Evolutionary conservation across 1,140 invertebrate genomes (phyloP).

Genomic region (Leptoteleia sp.): DNA sequence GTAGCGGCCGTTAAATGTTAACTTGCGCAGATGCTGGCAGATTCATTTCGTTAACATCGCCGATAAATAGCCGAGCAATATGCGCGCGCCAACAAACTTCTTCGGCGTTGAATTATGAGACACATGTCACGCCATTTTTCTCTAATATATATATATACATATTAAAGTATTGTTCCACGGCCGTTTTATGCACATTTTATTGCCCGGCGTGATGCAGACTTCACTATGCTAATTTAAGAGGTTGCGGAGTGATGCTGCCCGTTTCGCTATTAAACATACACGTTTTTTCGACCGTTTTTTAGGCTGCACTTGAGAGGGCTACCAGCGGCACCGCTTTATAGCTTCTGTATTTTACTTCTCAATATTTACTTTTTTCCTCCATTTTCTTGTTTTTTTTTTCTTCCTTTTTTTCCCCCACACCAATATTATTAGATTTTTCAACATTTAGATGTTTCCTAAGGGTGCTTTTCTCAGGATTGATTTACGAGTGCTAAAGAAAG

Average conservation of each 20-base stretch:
- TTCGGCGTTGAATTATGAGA: constrained; percentile 31
- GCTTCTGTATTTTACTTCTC: no score
- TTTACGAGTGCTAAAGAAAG: no score
- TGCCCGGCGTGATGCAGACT: not conserved
- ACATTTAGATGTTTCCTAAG: no score
- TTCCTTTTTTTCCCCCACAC: no score
- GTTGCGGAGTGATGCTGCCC: not conserved
- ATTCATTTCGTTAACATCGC: constrained; percentile 47
- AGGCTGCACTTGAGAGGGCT: no score
- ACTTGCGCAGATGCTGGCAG: constrained; percentile 41
- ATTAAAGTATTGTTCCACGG: constrained; percentile 25
- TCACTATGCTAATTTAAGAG: constrained; percentile 16
- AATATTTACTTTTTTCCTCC: no score
- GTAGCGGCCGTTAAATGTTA: constrained; percentile 55
- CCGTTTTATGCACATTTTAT: constrained; percentile 1
- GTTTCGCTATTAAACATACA: not conserved
- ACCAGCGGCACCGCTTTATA: no score
- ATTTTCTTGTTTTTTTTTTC: no score
- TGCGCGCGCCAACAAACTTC: constrained; percentile 1
- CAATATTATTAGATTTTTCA: no score
- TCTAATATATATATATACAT: constrained; percentile 21
- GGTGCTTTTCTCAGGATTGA: no score
- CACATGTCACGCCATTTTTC: constrained; percentile 25
- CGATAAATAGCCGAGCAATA: constrained; percentile 26
- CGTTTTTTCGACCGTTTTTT: not conserved